Evolutionary conservation across 2,888 invertebrate genomes (phyloP).

Genomic region (Dasypogon diadema): DNA sequence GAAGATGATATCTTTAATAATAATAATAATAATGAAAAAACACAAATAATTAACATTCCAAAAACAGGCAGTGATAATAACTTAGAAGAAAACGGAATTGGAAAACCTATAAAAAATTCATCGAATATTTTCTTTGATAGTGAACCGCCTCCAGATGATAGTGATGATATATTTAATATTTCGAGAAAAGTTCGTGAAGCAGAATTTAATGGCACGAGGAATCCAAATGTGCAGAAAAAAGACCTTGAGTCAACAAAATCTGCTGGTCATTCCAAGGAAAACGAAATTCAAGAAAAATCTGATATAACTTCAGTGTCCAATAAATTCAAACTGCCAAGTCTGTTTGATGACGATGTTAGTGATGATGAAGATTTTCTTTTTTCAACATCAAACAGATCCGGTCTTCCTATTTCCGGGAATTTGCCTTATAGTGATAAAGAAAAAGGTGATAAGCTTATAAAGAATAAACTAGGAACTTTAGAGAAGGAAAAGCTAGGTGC

Average conservation of each 20-base stretch:
- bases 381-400: neutral
- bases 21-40: neutral
- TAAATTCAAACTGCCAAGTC: constrained; percentile 13
- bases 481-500: neutral
- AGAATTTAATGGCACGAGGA: no score
- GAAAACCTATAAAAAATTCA: neutral
- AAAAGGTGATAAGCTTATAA: neutral
- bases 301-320: neutral
- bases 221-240: no score
- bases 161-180: constrained; percentile 41
- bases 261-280: no score
- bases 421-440: neutral
- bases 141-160: constrained; percentile 48
- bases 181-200: no score
- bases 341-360: constrained; percentile 48
- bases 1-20: no score
- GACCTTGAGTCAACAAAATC: no score
- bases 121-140: constrained; percentile 49
- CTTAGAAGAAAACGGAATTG: neutral
- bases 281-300: no score
- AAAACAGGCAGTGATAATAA: neutral
- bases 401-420: neutral
- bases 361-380: constrained; percentile 27
- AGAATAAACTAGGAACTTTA: neutral
- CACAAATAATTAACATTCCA: neutral